A percentile compares a stretch with the other conserved stretches of the same genome.
Evolutionary conservation across 92 coral and sea anemone genomes (phyloP).

Genomic region (Pocillopora grandis): DNA sequence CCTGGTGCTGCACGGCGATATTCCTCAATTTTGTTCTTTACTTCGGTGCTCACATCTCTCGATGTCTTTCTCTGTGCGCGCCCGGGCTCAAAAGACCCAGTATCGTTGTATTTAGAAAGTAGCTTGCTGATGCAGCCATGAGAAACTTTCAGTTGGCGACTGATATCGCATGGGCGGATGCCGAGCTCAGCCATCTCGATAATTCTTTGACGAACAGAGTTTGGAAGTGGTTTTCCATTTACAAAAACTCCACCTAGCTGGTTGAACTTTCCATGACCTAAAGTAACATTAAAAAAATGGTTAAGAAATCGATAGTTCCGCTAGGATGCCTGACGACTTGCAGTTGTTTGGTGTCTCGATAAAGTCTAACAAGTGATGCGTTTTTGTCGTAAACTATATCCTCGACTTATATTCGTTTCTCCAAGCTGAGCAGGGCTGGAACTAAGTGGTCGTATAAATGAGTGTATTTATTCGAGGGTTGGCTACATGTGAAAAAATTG

Average conservation of each 20-base stretch:
- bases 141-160: slow-evolving; percentile 93
- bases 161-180: slow-evolving; percentile 95
- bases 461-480: neutral
- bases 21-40: slow-evolving; percentile 67
- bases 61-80: slow-evolving; percentile 47
- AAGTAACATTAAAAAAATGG: slow-evolving; percentile 4
- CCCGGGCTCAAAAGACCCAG: slow-evolving; percentile 90
- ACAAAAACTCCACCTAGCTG: slow-evolving; percentile 98
- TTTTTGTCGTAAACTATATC: too few species aligned
- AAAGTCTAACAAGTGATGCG: too few species aligned
- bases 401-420: too few species aligned
- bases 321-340: slow-evolving; percentile 29
- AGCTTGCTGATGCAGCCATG: slow-evolving; percentile 98
- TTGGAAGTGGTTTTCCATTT: slow-evolving; percentile 97
- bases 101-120: slow-evolving; percentile 93
- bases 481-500: neutral
- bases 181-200: slow-evolving; percentile 92
- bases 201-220: slow-evolving; percentile 80
- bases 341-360: neutral
- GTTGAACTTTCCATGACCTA: slow-evolving; percentile 77
- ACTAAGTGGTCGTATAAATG: too few species aligned
- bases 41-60: slow-evolving; percentile 50
- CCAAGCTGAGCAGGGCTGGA: too few species aligned
- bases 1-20: slow-evolving; percentile 55
- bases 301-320: neutral